Evolutionary conservation across 1,140 invertebrate genomes (phyloP).

Genomic region (Zaprionus tsacasi): DNA sequence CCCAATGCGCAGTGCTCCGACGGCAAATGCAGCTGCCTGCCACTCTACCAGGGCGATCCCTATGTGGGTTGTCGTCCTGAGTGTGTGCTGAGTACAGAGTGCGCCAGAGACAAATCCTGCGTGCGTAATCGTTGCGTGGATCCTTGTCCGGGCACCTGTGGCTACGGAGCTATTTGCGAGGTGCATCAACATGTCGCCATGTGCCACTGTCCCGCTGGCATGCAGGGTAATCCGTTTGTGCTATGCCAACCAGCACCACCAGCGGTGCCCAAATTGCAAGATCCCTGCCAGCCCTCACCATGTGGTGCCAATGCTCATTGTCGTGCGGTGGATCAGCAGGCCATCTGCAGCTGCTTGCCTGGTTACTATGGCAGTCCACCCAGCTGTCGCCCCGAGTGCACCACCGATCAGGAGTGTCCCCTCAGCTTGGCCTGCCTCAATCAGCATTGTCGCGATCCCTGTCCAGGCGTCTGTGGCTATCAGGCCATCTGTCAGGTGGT

Average conservation of each 20-base stretch:
- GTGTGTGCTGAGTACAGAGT: constrained; percentile 93
- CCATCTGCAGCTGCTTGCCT: constrained; percentile 84
- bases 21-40: constrained; percentile 84
- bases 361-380: constrained; percentile 86
- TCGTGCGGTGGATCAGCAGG: constrained; percentile 83
- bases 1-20: constrained; percentile 89
- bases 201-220: constrained; percentile 70
- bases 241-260: constrained; percentile 52
- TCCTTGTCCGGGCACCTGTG: constrained; percentile 91
- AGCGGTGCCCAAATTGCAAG: constrained; percentile 64
- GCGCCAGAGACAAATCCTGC: constrained; percentile 89
- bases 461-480: constrained; percentile 86
- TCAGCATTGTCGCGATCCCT: constrained; percentile 87
- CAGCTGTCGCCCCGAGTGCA: constrained; percentile 86
- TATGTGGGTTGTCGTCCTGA: constrained; percentile 91
- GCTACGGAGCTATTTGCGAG: constrained; percentile 89
- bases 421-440: constrained; percentile 85
- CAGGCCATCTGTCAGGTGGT: constrained; percentile 92
- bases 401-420: constrained; percentile 86
- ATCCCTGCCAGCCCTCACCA: constrained; percentile 86
- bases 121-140: constrained; percentile 89
- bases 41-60: constrained; percentile 91
- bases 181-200: constrained; percentile 88
- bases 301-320: constrained; percentile 87
- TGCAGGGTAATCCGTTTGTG: constrained; percentile 74